Evolutionary conservation across 2,113 vertebrate genomes (phyloP), one percentile per base, ranked within the genome.

Genomic region (Scopus umbretta): DNA sequence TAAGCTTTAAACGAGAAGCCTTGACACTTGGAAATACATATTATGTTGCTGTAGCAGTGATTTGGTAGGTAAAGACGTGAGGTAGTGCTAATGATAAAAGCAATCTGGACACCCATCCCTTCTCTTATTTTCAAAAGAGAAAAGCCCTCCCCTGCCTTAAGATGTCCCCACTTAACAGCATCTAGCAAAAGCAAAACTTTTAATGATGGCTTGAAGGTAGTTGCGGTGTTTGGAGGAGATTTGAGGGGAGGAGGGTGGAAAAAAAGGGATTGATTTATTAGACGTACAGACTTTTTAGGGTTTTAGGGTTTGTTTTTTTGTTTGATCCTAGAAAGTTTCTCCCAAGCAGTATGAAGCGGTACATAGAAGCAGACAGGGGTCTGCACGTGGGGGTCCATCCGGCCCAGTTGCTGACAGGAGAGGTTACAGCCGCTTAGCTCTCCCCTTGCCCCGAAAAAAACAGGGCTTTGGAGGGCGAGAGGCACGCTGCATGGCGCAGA

Each of bases 371-470:
- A 59, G 14, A 26, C 0, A 1, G 22, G 10, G 21, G 15, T 58
- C 55, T 6, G 13, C 22, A 29, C 3, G 16, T 0, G 2, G 30
- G 36, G n/a, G 3, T 71, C 36, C 3, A 1, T 10, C 10, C 4
- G 2, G 27, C 32, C 63, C 63, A 23, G 32, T 8, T 86, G 59
- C 47, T 8, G 10, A 67, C 8, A 29, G 43, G 43, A 68, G 26
- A 22, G 5, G 23, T 47, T 14, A 25, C 50, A 58, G 52, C 34
- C 5, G 7, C 17, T 21, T 1, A 1, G n/a, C 29, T 70, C 36
- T n/a, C 4, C 0, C 4, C 20, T 2, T n/a, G n/a, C n/a, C n/a
- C n/a, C n/a, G n/a, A n/a, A 1, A 50, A 78, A 58, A 2, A 4
- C 30, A 36, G 34, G 2, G 14, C 32, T 11, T 50, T 23, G 36